phyloP scores from a whole-genome alignment of 2,888 invertebrate genomes.

The Drosophila atroscutellata region DNA sequence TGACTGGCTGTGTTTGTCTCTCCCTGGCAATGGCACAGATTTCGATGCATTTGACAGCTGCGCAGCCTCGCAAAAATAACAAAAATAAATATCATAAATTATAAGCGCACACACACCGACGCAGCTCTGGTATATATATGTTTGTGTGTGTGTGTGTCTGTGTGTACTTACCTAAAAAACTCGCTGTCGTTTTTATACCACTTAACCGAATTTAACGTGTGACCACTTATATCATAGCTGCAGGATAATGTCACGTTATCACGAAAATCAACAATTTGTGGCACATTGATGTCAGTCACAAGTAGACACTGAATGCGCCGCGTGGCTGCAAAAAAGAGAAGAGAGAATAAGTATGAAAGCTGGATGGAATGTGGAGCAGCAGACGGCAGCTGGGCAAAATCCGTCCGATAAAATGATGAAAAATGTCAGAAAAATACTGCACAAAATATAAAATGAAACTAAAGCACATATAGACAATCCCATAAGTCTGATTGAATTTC shows the following conservation, averaged over 20 bases:
- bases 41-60: conserved; percentile 71
- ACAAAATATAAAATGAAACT: conserved; percentile 41
- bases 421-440: conserved; percentile 61
- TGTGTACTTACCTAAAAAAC: conserved; percentile 85
- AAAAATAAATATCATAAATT: conserved; percentile 73
- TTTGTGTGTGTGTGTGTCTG: background rate
- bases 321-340: conserved; percentile 56
- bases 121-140: background rate
- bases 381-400: conserved; percentile 44
- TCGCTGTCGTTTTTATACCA: conserved; percentile 86
- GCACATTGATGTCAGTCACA: conserved; percentile 85
- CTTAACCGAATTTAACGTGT: conserved; percentile 86
- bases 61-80: conserved; percentile 51
- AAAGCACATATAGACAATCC: background rate
- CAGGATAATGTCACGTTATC: conserved; percentile 85
- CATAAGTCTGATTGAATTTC: conserved; percentile 12
- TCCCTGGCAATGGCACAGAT: conserved; percentile 58
- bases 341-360: conserved; percentile 5
- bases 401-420: conserved; percentile 72
- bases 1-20: conserved; percentile 15
- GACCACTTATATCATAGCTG: conserved; percentile 85
- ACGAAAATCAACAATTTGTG: conserved; percentile 85
- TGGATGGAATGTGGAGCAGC: background rate
- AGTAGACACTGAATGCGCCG: conserved; percentile 76
- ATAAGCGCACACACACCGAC: conserved; percentile 41